Conservation (phyloP, 2,113 vertebrate genomes). For the Malurus melanocephalus region DNA sequence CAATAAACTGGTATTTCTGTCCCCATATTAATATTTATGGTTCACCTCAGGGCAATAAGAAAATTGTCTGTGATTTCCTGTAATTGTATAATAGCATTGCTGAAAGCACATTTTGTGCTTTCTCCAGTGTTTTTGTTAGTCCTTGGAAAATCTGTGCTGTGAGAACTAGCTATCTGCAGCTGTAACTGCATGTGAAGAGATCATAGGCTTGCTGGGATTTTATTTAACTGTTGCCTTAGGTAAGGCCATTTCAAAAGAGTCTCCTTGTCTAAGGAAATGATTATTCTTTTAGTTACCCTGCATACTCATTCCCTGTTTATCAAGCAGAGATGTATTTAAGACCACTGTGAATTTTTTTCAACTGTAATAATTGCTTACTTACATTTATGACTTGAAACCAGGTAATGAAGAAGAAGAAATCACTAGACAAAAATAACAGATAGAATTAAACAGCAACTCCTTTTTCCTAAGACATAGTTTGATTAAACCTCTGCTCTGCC, state of each 20-base stretch:
- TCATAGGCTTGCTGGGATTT: neutral
- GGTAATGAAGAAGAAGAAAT: neutral
- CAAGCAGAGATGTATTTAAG: neutral
- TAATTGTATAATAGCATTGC: neutral
- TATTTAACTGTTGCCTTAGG: conserved; percentile 12
- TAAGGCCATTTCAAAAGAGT: neutral
- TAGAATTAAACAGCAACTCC: neutral
- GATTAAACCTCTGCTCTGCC: neutral
- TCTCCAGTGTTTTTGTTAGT: neutral
- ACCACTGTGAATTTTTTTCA: neutral
- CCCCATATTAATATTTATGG: neutral
- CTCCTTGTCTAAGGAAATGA: neutral
- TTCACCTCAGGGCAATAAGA: neutral
- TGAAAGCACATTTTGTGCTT: conserved; percentile 22
- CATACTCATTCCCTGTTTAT: neutral
- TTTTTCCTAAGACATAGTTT: neutral
- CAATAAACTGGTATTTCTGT: neutral
- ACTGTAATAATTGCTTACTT: neutral
- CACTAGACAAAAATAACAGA: neutral
- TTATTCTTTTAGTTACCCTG: neutral
- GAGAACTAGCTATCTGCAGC: neutral
- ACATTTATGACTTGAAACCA: neutral
- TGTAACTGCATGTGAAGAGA: neutral
- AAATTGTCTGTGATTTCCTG: neutral
- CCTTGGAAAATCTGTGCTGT: neutral